Evolutionary conservation across 2,888 invertebrate species (phyloP).

Genomic region (Sisyra terminalis): DNA sequence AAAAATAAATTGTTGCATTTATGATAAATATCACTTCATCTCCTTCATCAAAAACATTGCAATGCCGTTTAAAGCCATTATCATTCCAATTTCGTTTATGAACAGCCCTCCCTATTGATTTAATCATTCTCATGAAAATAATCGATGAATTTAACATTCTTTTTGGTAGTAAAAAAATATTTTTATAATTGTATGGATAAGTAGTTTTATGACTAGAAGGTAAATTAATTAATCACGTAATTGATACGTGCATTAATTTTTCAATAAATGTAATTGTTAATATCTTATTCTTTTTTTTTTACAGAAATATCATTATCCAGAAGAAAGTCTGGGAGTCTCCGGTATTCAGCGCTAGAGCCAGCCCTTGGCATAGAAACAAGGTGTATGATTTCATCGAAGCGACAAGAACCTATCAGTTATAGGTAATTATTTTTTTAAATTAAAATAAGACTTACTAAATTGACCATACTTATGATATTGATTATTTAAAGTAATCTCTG

Average conservation of each 20-base stretch:
- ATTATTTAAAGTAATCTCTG: too few species aligned
- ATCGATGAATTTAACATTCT: not conserved
- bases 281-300: slow-evolving; percentile 23
- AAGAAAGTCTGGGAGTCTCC: slow-evolving; percentile 55
- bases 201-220: not conserved
- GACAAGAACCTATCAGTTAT: slow-evolving; percentile 60
- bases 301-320: slow-evolving; percentile 89
- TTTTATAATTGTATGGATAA: not conserved
- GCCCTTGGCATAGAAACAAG: slow-evolving; percentile 50
- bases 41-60: too few species aligned
- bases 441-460: not conserved
- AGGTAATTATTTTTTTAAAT: slow-evolving; percentile 35
- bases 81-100: not conserved
- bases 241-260: not conserved
- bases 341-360: slow-evolving; percentile 43
- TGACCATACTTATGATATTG: too few species aligned
- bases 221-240: not conserved
- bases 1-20: too few species aligned
- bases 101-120: not conserved
- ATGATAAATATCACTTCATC: too few species aligned
- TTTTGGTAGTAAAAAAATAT: not conserved
- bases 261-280: slow-evolving; percentile 1
- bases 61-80: too few species aligned
- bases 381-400: slow-evolving; percentile 84
- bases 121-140: not conserved